Base-by-base conservation (phyloP, 2,113 vertebrate species). In the Campylomormyrus tamandua region DNA sequence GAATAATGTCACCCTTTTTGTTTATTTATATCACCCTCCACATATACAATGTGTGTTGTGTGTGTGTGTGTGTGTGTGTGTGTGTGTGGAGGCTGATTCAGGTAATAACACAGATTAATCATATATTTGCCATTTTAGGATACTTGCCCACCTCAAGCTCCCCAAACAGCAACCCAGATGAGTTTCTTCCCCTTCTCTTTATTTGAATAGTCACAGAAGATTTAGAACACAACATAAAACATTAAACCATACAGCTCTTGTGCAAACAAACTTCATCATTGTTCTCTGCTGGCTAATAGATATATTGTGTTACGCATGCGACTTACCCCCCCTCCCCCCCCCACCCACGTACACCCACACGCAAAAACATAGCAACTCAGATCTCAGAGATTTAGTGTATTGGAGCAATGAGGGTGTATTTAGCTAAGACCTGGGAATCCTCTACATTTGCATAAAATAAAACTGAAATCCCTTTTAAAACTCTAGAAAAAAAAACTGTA, bases 71-170 rank as follows among this genome's bases (percentile, higher is more conserved):
- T 5, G 52, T 27, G 62, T 70, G 3, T 11, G 62, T 31, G n/a
- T 70, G 27, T 11, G 8, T 35, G 19, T 77, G 11, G 35, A 39
- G 35, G 31, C 35, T 39, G n/a, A 24, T 56, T 2, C 39, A 42
- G 39, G 62, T 70, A 88, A 88, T 88, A 88, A 88, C 87, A 42
- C 24, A 42, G 56, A 27, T 70, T 88, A 89, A 77, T 74, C 49
- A 24, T 24, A 88, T 70, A 70, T 62, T n/a, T 49, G 58, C 62
- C 45, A 50, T 89, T 77, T 66, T 89, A 46, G 27, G 88, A 89
- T 48, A 74, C 48, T 35, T 80, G 48, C 48, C 70, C 62, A 89
- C 48, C 45, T 48, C 21, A 45, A 24, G 24, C 48, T 50, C 48
- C 62, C 15, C 66, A 80, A 80, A 89, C 66, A 88, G 87, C 9